Base-by-base conservation (phyloP, 2,113 vertebrate species). In the Sapayoa aenigma region DNA sequence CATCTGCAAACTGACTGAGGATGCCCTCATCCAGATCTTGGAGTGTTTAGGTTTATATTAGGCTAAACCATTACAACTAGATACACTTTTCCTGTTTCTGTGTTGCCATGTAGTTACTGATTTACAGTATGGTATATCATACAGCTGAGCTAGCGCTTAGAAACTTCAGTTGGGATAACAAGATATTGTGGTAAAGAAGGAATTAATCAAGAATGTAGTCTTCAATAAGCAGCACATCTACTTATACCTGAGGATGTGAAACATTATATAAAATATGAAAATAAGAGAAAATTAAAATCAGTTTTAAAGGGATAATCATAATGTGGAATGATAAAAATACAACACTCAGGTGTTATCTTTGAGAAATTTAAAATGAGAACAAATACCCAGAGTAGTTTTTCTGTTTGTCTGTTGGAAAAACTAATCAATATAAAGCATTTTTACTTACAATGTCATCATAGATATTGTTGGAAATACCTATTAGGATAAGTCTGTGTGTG, bases 1-100 rank as follows among this genome's bases (percentile, higher is more conserved):
- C 1, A 8, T 25, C n/a, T 72, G 16, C 3, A 6, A 49, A 49
- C 5, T 17, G 30, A 6, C 30, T 25, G 5, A 0, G 2, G 13
- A 5, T 9, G 9, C 10, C 8, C 56, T 25, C 49, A 55, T 21
- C 24, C 30, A 49, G 16, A 47, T 6, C 20, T 23, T 49, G 23
- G 47, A 49, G 47, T 49, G 47, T 49, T 49, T 49, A 49, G 47
- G 23, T 49, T 49, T 21, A 9, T 49, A 49, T 49, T 49, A 5
- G 55, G 55, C 22, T 58, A 58, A 58, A 58, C 20, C 55, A 58
- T 33, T 22, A 13, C 12, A 22, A 58, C 14, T 58, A 21, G 10
- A 66, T 76, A 81, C n/a, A 4, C 19, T 42, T 66, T 82, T 82
- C 14, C 14, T 81, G 15, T 42, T 88, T 78, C 67, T 62, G 7